Evolutionary conservation across 1,140 invertebrate species (phyloP), one percentile per base, ranked within the genome.

Genomic region (Conopomorpha cramerella): DNA sequence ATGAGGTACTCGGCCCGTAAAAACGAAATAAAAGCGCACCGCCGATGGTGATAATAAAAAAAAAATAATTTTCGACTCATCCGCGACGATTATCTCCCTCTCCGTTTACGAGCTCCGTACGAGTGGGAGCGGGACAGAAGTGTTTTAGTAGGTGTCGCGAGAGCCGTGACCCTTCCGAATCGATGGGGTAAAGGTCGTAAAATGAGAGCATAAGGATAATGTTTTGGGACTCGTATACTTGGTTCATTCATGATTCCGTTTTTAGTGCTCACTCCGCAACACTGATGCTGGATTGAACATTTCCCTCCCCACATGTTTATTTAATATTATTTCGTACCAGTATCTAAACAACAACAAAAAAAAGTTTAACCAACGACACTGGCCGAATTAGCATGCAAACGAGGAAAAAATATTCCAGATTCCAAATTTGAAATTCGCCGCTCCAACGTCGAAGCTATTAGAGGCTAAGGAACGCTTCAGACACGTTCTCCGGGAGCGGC

Each of bases 31-130:
- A 76, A 76, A 72, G 71, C 68, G 71, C 66, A 71, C 71, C 67
- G 67, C 71, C 71, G 67, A 71, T 76, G 71, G 71, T 67, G 71
- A 73, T 76, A 76, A 76, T 76, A 76, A 76, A 76, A 76, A n/a
- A n/a, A 76, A 76, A 76, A 76, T 76, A 76, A 76, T 76, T 76
- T 72, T 76, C 71, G 67, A 70, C 71, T 76, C 71, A 72, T 76
- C 71, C 70, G 63, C 53, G 55, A n/a, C 62, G 64, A 68, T 67
- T 64, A 70, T 76, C 71, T 68, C 67, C 43, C 55, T 72, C 64
- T 0, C 18, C 40, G 44, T 63, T 67, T 71, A 68, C 46, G 67
- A 51, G 54, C 34, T 16, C 8, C 12, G n/a, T 23, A 33, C 38
- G 39, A 8, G 67, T 31, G 43, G 10, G 59, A 72, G 46, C 34